Conservation (phyloP, 1,140 invertebrate genomes). For the Drosophila asahinai region DNA sequence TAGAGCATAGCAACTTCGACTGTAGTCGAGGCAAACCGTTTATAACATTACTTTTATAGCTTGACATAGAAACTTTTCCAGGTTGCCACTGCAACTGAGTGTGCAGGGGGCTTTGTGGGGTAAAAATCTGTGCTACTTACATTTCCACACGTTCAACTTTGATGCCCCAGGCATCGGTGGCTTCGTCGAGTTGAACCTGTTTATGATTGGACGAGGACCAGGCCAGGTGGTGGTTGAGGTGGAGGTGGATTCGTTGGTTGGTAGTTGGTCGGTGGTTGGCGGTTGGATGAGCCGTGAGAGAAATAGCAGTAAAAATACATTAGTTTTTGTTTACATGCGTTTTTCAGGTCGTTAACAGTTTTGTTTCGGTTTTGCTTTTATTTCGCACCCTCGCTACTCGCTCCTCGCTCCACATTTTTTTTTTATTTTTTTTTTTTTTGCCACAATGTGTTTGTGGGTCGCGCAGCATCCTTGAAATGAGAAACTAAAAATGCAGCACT, state of each 20-base stretch:
- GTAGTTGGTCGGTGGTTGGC: conserved; percentile 18
- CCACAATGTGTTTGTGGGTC: conserved; percentile 64
- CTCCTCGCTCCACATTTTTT: neutral
- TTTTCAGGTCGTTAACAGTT: conserved; percentile 77
- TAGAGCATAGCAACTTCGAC: conserved; percentile 36
- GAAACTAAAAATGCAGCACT: conserved; percentile 70
- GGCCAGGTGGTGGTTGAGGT: conserved; percentile 43
- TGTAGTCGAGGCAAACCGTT: conserved; percentile 37
- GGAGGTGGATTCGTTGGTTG: conserved; percentile 20
- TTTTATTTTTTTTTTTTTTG: neutral
- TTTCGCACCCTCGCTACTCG: conserved; percentile 39
- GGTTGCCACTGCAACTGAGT: conserved; percentile 28
- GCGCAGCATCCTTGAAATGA: conserved; percentile 77
- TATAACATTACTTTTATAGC: conserved; percentile 60
- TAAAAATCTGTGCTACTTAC: conserved; percentile 88
- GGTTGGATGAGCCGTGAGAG: conserved; percentile 56
- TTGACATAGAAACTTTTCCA: conserved; percentile 74
- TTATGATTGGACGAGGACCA: conserved; percentile 57
- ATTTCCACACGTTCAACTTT: conserved; percentile 98
- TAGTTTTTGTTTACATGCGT: conserved; percentile 82
- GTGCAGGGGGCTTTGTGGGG: conserved; percentile 22
- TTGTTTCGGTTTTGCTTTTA: conserved; percentile 57
- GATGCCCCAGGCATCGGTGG: conserved; percentile 98
- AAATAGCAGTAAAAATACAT: conserved; percentile 82
- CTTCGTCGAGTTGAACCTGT: conserved; percentile 94